A percentile compares a stretch with the other conserved stretches of the same genome.
These are phyloP conservation scores for Ceyx cyanopectus DNA, from an alignment of 2,113 vertebrate species.

Conservation along the genomic window DNA sequence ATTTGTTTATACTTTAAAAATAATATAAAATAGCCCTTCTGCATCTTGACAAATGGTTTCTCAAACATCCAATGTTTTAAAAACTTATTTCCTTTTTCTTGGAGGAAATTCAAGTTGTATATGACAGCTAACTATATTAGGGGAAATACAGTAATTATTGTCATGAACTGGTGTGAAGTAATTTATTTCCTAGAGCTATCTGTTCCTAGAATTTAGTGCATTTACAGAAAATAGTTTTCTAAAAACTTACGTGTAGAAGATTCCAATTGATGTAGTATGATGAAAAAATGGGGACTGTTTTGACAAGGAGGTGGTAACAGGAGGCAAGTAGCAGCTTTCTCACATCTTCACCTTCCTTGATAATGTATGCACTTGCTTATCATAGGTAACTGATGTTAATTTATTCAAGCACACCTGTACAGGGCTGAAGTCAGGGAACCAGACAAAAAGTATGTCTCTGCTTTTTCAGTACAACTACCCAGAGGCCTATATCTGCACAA, in stretches of 20 bases:
- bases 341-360: slow-evolving; percentile 83
- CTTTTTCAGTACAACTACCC: slow-evolving; percentile 70
- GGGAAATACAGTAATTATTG: slow-evolving; percentile 40
- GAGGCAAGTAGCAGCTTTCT: slow-evolving; percentile 78
- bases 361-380: slow-evolving; percentile 93
- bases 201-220: not conserved
- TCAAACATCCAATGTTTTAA: slow-evolving; percentile 25
- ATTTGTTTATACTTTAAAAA: not conserved
- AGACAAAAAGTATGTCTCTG: slow-evolving; percentile 62
- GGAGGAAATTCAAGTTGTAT: slow-evolving; percentile 16
- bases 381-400: slow-evolving; percentile 87
- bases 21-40: not conserved
- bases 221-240: slow-evolving; percentile 50
- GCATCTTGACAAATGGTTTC: not conserved
- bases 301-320: slow-evolving; percentile 81
- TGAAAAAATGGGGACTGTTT: slow-evolving; percentile 67
- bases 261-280: slow-evolving; percentile 49
- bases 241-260: slow-evolving; percentile 63
- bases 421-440: slow-evolving; percentile 85
- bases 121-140: slow-evolving; percentile 56
- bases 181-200: slow-evolving; percentile 32
- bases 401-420: slow-evolving; percentile 87
- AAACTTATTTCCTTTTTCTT: not conserved
- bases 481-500: slow-evolving; percentile 68
- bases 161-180: slow-evolving; percentile 30